phyloP scores from a whole-genome alignment of 2,797 vertebrate genomes.

The Gallinago nigripennis region DNA sequence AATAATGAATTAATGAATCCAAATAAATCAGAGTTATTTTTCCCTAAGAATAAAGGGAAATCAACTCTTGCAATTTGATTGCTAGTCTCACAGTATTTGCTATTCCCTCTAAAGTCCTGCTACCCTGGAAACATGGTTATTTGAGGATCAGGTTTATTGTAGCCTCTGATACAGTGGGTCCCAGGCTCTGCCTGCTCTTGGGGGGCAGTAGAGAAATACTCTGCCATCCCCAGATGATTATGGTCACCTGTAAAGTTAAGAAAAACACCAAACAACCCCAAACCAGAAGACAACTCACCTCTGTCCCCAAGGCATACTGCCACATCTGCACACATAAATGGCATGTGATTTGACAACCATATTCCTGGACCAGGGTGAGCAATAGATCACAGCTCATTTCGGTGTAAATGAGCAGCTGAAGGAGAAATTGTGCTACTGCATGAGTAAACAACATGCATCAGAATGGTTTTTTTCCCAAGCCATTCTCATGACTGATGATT shows the following conservation, averaged over 20 bases:
- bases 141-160: neutral
- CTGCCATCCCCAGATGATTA: neutral
- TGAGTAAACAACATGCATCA: neutral
- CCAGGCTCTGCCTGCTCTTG: neutral
- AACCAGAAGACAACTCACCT: neutral
- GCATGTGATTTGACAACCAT: neutral
- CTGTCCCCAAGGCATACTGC: neutral
- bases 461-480: neutral
- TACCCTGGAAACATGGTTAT: conserved; percentile 5
- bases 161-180: neutral
- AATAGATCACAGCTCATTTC: neutral
- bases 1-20: conserved; percentile 31
- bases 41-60: neutral
- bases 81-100: neutral
- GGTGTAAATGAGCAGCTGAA: neutral
- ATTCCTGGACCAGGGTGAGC: neutral
- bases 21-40: conserved; percentile 21
- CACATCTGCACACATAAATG: neutral
- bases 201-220: neutral
- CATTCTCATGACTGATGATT: neutral
- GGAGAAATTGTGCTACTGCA: neutral
- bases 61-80: neutral
- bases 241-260: neutral
- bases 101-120: neutral
- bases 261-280: too few species aligned